phyloP scores from a whole-genome alignment of 1,140 invertebrate genomes.

The Micrasema minimum region DNA sequence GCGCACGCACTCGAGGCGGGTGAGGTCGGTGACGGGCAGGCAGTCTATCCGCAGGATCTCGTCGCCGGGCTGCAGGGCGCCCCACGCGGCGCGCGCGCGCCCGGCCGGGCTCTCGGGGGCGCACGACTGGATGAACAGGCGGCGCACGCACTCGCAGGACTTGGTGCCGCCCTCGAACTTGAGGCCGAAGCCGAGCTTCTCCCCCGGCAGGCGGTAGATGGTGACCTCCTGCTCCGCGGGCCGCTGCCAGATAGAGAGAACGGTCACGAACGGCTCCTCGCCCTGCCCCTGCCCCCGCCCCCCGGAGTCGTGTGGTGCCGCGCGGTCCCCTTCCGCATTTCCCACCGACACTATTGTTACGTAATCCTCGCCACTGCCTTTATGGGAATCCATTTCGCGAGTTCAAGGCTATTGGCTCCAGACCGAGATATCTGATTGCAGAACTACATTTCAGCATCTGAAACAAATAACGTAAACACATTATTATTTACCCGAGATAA shows the following conservation, averaged over 20 bases:
- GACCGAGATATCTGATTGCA: conserved; percentile 29
- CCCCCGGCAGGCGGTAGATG: conserved; percentile 86
- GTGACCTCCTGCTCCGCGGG: conserved; percentile 76
- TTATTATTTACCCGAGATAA: not conserved
- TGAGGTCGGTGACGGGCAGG: conserved; percentile 78
- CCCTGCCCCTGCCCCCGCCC: conserved; percentile 49
- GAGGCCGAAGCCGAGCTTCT: conserved; percentile 88
- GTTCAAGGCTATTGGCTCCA: conserved; percentile 8
- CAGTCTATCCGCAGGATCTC: conserved; percentile 89
- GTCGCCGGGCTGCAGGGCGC: conserved; percentile 82
- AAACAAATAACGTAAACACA: conserved; percentile 12
- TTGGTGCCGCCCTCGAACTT: conserved; percentile 91
- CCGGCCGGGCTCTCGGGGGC: conserved; percentile 89
- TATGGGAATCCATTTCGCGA: conserved; percentile 14
- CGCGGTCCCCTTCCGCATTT: conserved; percentile 52
- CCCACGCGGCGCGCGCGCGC: conserved; percentile 82
- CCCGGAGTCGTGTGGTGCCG: conserved; percentile 13
- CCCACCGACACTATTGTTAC: conserved; percentile 67
- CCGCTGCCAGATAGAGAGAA: conserved; percentile 59
- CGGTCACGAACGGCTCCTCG: conserved; percentile 64
- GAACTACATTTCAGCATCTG: conserved; percentile 36
- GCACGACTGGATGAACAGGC: conserved; percentile 89
- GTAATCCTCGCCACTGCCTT: conserved; percentile 59
- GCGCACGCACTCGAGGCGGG: conserved; percentile 87
- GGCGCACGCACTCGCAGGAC: conserved; percentile 74